phyloP scores from a whole-genome alignment of 2,888 invertebrate species.

The Lamproptera curius region DNA sequence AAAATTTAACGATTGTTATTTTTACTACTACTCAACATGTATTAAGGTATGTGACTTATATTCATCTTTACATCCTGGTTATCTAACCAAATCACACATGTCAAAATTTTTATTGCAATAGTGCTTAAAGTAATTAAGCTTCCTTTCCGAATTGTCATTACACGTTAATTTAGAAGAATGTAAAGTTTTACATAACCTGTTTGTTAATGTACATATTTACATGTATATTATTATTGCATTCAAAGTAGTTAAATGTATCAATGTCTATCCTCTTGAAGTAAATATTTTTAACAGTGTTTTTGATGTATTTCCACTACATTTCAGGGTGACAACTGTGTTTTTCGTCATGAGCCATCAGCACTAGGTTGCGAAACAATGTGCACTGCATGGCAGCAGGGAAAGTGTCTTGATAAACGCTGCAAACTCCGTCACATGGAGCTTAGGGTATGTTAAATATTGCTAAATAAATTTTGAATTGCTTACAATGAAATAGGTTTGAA shows the following conservation, averaged over 20 bases:
- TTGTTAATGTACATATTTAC: too few relatives aligned
- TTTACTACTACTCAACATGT: constrained; percentile 92
- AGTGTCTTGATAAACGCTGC: constrained; percentile 87
- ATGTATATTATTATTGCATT: too few relatives aligned
- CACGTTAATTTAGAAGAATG: constrained; percentile 6
- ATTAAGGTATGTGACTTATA: constrained; percentile 81
- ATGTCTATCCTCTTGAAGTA: too few relatives aligned
- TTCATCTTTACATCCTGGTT: constrained; percentile 13
- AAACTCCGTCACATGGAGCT: constrained; percentile 92
- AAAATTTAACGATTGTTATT: constrained; percentile 92
- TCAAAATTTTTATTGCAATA: constrained; percentile 4
- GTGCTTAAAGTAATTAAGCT: too few relatives aligned
- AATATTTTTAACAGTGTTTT: constrained; percentile 17
- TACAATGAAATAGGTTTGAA: too few relatives aligned
- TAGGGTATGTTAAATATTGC: constrained; percentile 83
- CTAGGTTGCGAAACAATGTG: constrained; percentile 90
- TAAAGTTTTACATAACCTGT: too few relatives aligned
- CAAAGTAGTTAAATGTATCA: too few relatives aligned
- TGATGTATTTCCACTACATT: constrained; percentile 25
- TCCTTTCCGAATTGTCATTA: constrained; percentile 6
- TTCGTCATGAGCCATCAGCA: constrained; percentile 90
- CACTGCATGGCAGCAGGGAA: constrained; percentile 89
- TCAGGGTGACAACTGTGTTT: constrained; percentile 89
- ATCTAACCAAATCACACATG: constrained; percentile 9
- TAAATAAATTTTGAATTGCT: too few relatives aligned